Base-by-base conservation (phyloP, 2,888 invertebrate species). In the Apamea crenata region DNA sequence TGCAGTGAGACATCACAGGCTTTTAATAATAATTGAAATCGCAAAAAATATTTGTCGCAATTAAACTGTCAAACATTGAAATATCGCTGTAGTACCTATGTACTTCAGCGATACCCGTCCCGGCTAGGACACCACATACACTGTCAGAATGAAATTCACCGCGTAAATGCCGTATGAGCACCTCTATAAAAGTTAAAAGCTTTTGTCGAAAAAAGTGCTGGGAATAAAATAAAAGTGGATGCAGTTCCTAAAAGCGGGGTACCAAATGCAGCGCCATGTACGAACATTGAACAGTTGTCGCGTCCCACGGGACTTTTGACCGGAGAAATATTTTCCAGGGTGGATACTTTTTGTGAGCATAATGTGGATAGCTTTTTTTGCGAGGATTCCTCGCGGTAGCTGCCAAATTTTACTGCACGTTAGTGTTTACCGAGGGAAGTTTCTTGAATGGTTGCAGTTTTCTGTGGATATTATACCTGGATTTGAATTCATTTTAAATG, bases 181-280 rank as follows among this genome's bases (percentile, higher is more conserved):
- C 92, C 92, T 93, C 92, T 92, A 95, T 94, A 94, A 96, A 96
- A 95, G 95, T 95, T 96, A 96, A 96, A 96, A 96, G 96, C 96
- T 95, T 96, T 96, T 92, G 93, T 93, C 91, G 91, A 95, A 96
- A 96, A 95, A 95, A 95, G 90, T 92, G 90, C 90, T 87, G 86
- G 85, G 89, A 91, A 93, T 93, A 93, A 95, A 95, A 95, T 94
- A 94, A 94, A 94, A 94, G 91, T 92, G 92, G 89, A 91, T 92
- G 93, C 93, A 93, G 91, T 92, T 93, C 91, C 82, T 94, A 93
- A 95, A 95, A 95, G 93, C 94, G 91, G 90, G 87, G 90, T 91
- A 92, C 91, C 92, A 91, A 93, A 94, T 93, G 91, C 93, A 89
- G 87, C 91, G 86, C 87, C 88, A 88, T 92, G 91, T 88, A 88